Conservation (phyloP, 2,888 invertebrate species). For the Mimumesa dahlbomi region DNA sequence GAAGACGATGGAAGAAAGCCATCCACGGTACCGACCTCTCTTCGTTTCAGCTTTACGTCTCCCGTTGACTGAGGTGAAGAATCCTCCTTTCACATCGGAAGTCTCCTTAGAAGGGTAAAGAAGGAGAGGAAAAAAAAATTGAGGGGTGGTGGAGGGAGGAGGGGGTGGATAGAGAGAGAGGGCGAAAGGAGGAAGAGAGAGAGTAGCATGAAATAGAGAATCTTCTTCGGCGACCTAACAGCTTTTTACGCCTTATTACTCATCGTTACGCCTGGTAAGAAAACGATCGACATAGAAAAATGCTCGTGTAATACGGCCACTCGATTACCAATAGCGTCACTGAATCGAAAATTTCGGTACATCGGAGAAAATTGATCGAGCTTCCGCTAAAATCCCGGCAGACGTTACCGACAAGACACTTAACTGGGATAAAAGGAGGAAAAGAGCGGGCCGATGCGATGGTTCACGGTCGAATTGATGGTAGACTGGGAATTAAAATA, state of each 20-base stretch:
- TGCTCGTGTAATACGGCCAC: conserved; percentile 21
- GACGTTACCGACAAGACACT: too few relatives aligned
- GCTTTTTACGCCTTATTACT: conserved; percentile 66
- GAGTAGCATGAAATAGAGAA: conserved; percentile 34
- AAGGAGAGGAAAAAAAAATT: too few relatives aligned
- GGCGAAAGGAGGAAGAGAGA: conserved; percentile 22
- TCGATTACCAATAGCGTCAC: conserved; percentile 19
- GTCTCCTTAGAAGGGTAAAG: conserved; percentile 27
- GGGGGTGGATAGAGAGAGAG: too few relatives aligned
- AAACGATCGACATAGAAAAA: conserved; percentile 34
- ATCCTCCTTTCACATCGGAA: conserved; percentile 53
- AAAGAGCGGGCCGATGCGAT: too few relatives aligned
- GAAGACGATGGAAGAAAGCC: conserved; percentile 42
- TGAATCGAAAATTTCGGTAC: neutral
- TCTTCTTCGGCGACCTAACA: conserved; percentile 58
- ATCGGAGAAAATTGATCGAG: neutral
- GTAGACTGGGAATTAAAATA: too few relatives aligned
- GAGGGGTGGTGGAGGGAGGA: too few relatives aligned
- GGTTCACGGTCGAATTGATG: too few relatives aligned
- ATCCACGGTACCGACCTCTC: conserved; percentile 40
- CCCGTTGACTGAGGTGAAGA: conserved; percentile 36
- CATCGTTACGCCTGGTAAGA: conserved; percentile 43
- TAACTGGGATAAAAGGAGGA: too few relatives aligned
- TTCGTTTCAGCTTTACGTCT: conserved; percentile 42
- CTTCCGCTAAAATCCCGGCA: neutral